Evolutionary conservation across 37 sponge, comb jelly and placozoan genomes (phyloP).

Genomic region (Bolinopsis microptera): DNA sequence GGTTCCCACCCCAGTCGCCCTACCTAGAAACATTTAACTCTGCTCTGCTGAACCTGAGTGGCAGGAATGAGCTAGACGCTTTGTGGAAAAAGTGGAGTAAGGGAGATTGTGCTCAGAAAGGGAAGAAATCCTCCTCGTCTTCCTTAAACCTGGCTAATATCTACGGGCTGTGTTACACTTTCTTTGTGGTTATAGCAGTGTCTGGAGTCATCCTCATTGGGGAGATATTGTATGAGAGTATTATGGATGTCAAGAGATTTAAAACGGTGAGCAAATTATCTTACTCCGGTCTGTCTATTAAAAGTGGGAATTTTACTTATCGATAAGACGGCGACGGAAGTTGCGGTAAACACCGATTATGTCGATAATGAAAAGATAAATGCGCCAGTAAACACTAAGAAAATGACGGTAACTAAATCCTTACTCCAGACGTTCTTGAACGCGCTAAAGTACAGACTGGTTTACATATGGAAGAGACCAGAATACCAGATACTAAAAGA

Average conservation of each 20-base stretch:
- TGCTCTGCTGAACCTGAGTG: slow-evolving; percentile 37
- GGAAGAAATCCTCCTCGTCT: slow-evolving; percentile 2
- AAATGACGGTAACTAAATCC: too few species aligned
- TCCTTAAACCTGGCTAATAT: slow-evolving; percentile 62
- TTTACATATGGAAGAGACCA: slow-evolving; percentile 65
- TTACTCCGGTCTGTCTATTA: background rate
- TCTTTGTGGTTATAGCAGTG: slow-evolving; percentile 62
- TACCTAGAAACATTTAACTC: slow-evolving; percentile 59
- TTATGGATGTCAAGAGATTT: slow-evolving; percentile 62
- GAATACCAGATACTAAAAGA: slow-evolving; percentile 13
- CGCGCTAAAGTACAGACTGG: slow-evolving; percentile 57
- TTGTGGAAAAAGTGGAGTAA: slow-evolving; percentile 65
- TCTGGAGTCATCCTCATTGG: slow-evolving; percentile 50
- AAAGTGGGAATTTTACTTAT: too few species aligned
- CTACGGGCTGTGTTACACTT: slow-evolving; percentile 63
- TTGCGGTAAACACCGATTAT: too few species aligned
- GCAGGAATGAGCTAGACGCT: slow-evolving; percentile 21
- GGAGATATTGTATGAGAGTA: slow-evolving; percentile 51
- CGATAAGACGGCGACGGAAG: too few species aligned
- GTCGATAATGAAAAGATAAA: too few species aligned
- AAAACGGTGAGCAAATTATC: slow-evolving; percentile 18
- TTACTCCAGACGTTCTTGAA: slow-evolving; percentile 10
- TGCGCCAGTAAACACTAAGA: too few species aligned
- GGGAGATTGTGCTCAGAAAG: slow-evolving; percentile 27
- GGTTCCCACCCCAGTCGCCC: slow-evolving; percentile 46